Conservation (phyloP, 2,888 invertebrate species). For the Melieria crassipennis region DNA sequence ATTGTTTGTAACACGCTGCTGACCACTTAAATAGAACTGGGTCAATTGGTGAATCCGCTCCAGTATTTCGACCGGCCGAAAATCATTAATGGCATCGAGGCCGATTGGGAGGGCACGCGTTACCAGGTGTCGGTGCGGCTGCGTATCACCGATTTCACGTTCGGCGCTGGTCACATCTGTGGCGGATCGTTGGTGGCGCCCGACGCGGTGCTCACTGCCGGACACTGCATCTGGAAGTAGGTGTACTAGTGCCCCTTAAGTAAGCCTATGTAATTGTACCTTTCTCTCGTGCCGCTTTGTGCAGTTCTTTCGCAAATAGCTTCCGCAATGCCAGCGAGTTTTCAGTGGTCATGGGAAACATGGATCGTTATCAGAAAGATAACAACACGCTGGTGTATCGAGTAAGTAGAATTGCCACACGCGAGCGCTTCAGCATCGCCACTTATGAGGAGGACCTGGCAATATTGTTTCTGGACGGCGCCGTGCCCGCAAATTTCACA, state of each 20-base stretch:
- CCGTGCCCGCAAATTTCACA: constrained; percentile 40
- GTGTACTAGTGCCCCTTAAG: constrained; percentile 1
- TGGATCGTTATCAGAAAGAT: constrained; percentile 40
- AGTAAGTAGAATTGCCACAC: constrained; percentile 40
- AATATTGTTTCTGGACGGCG: constrained; percentile 43
- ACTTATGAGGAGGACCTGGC: constrained; percentile 48
- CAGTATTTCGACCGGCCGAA: constrained; percentile 19
- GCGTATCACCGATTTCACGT: constrained; percentile 50
- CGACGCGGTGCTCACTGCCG: constrained; percentile 47
- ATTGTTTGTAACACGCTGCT: background rate
- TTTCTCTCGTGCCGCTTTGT: background rate
- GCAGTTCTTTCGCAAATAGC: constrained; percentile 17
- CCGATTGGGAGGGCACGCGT: constrained; percentile 46
- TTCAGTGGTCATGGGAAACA: constrained; percentile 46
- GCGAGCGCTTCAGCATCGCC: constrained; percentile 36
- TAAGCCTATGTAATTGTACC: background rate
- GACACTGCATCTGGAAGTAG: constrained; percentile 51
- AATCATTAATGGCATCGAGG: constrained; percentile 49
- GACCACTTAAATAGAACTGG: background rate
- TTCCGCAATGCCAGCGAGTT: constrained; percentile 43
- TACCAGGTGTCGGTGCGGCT: constrained; percentile 57
- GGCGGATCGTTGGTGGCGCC: constrained; percentile 55
- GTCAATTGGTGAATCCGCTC: background rate
- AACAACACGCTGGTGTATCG: constrained; percentile 39
- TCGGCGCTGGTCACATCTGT: constrained; percentile 60